phyloP scores from a whole-genome alignment of 2,113 vertebrate genomes.

The Pholis gunnellus region DNA sequence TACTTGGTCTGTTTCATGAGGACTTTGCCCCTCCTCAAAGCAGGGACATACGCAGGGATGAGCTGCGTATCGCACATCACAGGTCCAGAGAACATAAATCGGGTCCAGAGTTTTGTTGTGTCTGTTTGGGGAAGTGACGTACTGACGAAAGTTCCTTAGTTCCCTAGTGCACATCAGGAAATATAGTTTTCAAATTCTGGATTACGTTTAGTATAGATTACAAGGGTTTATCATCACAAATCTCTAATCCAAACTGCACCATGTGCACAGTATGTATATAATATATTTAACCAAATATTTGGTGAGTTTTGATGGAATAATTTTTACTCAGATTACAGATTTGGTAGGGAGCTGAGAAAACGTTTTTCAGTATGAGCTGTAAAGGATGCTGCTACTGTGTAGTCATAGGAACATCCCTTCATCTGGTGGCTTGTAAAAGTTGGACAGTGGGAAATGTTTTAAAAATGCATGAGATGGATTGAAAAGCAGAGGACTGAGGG shows the following conservation, averaged over 20 bases:
- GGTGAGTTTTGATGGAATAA: not conserved
- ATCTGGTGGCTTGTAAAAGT: constrained; percentile 18
- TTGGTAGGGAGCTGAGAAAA: not conserved
- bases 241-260: not conserved
- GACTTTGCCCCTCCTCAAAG: not conserved
- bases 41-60: not conserved
- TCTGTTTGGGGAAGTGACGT: too few relatives aligned
- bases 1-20: not conserved
- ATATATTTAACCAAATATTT: not conserved
- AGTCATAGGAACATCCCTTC: constrained; percentile 17
- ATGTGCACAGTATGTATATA: not conserved
- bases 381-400: constrained; percentile 9
- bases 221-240: too few relatives aligned
- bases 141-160: too few relatives aligned
- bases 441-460: constrained; percentile 11
- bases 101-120: too few relatives aligned
- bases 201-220: too few relatives aligned
- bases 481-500: constrained; percentile 23
- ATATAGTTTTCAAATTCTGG: too few relatives aligned
- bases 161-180: too few relatives aligned
- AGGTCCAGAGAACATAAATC: too few relatives aligned
- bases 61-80: not conserved
- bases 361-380: not conserved
- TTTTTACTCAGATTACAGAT: not conserved
- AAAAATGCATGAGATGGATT: constrained; percentile 59